Percentiles rank a stretch among this genome's conserved stretches.
Evolutionary conservation across 1,140 invertebrate genomes (phyloP).

Genomic region (Euschistus heros): DNA sequence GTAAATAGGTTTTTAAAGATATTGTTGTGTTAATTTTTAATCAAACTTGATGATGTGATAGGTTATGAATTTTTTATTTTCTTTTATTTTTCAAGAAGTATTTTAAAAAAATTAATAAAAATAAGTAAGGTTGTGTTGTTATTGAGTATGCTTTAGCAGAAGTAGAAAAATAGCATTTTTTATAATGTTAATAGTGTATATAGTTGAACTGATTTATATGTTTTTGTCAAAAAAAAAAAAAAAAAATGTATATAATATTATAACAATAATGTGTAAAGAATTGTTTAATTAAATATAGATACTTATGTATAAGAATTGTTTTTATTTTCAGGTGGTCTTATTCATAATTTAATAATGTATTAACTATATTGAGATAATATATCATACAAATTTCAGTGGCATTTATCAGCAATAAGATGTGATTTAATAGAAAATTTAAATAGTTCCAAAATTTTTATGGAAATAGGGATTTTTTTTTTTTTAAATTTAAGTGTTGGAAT

Average conservation of each 20-base stretch:
- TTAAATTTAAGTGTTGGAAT: too few species aligned
- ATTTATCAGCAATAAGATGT: constrained; percentile 17
- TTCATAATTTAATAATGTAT: constrained; percentile 7
- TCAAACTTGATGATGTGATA: constrained; percentile 4
- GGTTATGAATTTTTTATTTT: not conserved
- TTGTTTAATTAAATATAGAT: constrained; percentile 9
- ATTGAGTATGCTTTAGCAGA: constrained; percentile 13
- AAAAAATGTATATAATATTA: constrained; percentile 7
- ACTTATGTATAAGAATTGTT: not conserved
- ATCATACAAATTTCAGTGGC: constrained; percentile 11
- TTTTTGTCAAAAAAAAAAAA: constrained; percentile 16
- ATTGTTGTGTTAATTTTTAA: too few species aligned
- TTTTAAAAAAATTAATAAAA: not conserved
- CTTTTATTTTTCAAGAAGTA: constrained; percentile 1
- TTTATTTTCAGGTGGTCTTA: constrained; percentile 9
- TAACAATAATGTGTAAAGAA: constrained; percentile 9
- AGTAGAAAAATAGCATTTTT: constrained; percentile 19
- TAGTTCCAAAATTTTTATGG: too few species aligned
- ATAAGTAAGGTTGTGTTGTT: constrained; percentile 2
- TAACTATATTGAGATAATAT: constrained; percentile 8
- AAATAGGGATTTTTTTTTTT: too few species aligned
- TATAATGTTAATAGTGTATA: constrained; percentile 24
- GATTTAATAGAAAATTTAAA: constrained; percentile 5
- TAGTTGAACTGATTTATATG: constrained; percentile 22
- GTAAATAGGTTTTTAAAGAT: too few species aligned